Evolutionary conservation across 1,140 invertebrate genomes (phyloP).

Genomic region (Drosophila punjabiensis): DNA sequence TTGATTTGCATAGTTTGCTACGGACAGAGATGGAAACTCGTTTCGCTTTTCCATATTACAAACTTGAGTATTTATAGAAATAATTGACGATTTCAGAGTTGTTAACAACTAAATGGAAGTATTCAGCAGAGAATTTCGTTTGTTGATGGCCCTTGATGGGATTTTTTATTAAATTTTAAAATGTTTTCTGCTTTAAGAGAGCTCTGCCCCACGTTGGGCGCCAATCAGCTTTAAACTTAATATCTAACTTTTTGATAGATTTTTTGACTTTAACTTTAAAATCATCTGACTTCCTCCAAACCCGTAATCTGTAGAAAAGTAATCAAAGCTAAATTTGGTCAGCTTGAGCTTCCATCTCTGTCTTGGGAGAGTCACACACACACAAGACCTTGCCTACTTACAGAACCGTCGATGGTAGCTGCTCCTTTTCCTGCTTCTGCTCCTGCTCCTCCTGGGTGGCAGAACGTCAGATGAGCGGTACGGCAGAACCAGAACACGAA

Average conservation of each 20-base stretch:
- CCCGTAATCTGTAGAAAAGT: not conserved
- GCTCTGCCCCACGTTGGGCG: not conserved
- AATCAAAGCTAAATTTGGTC: not conserved
- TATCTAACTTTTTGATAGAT: not conserved
- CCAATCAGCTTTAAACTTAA: not conserved
- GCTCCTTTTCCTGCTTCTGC: slow-evolving; percentile 12
- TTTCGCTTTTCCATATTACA: not conserved
- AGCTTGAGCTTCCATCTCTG: slow-evolving; percentile 2
- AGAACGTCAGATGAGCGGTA: slow-evolving; percentile 10
- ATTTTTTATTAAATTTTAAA: not conserved
- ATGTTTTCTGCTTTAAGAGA: not conserved
- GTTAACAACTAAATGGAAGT: slow-evolving; percentile 1
- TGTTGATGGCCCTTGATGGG: slow-evolving; percentile 9
- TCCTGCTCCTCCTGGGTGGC: slow-evolving; percentile 5
- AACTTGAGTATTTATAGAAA: slow-evolving; percentile 12
- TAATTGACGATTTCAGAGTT: slow-evolving; percentile 4
- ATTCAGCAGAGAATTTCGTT: slow-evolving; percentile 8
- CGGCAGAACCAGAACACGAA: slow-evolving; percentile 10
- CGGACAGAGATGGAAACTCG: slow-evolving; percentile 13
- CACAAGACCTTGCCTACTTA: slow-evolving; percentile 58
- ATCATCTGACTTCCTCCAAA: not conserved
- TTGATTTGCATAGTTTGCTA: slow-evolving; percentile 32
- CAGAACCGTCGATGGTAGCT: slow-evolving; percentile 34
- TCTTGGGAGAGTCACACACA: slow-evolving; percentile 1
- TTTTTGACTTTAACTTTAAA: not conserved